Evolutionary conservation across 2,113 vertebrate genomes (phyloP).

Genomic region (Mixornis gularis): DNA sequence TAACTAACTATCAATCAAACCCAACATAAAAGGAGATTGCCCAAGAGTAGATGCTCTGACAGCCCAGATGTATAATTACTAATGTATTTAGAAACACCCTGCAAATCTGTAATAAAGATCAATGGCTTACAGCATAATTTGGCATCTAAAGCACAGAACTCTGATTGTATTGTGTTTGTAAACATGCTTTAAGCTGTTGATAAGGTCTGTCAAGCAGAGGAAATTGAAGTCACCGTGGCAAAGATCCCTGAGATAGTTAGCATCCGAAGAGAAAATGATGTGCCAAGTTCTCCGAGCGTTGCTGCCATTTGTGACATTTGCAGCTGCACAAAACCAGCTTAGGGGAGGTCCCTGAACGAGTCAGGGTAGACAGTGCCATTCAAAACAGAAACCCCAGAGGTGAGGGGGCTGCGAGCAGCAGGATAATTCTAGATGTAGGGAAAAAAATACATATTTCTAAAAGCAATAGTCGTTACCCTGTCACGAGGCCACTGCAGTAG

Average conservation of each 20-base stretch:
- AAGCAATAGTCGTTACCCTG: background rate
- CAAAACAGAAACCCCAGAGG: background rate
- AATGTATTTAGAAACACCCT: slow-evolving; percentile 36
- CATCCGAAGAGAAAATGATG: slow-evolving; percentile 39
- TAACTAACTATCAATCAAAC: slow-evolving; percentile 19
- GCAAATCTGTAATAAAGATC: slow-evolving; percentile 64
- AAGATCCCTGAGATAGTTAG: slow-evolving; percentile 46
- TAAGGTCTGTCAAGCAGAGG: slow-evolving; percentile 51
- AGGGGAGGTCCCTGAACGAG: slow-evolving; percentile 30
- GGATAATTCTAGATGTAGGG: background rate
- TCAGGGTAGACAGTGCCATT: slow-evolving; percentile 28
- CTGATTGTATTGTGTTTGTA: slow-evolving; percentile 51
- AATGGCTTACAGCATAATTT: slow-evolving; percentile 57
- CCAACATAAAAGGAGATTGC: slow-evolving; percentile 40
- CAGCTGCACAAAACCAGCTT: background rate
- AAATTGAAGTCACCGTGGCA: slow-evolving; percentile 59
- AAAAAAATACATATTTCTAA: background rate
- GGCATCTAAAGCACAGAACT: slow-evolving; percentile 19
- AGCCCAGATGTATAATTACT: slow-evolving; percentile 53
- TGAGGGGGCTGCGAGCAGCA: background rate
- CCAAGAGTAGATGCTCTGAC: slow-evolving; percentile 26
- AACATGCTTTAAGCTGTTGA: slow-evolving; percentile 55
- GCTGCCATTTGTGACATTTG: slow-evolving; percentile 24
- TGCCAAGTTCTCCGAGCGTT: background rate
- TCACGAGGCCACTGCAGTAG: background rate